Base-by-base conservation (phyloP, 2,797 vertebrate genomes). In the Sebastes diploproa region DNA sequence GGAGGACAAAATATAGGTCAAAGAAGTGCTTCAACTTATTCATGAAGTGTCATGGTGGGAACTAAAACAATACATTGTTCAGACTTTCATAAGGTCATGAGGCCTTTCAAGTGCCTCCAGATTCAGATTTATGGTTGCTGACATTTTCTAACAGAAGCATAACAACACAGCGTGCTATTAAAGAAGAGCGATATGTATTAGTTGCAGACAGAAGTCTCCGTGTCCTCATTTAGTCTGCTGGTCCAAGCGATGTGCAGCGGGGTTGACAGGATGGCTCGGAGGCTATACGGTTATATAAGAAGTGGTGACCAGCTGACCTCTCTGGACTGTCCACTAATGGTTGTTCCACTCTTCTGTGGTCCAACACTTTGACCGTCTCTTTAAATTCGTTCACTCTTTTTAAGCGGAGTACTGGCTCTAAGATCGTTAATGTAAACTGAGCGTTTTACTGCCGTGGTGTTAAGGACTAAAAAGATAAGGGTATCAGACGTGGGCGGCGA, bases 181-280 rank as follows among this genome's bases (percentile, higher is more conserved):
- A 69, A 65, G 34, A 58, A 52, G 30, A 42, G 29, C 16, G 27
- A 29, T 38, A 1, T 54, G 50, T 30, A 20, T 54, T 72, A 1
- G 38, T 34, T 25, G 18, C 23, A 30, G 59, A 36, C 75, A 7
- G 52, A 30, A 27, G 72, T 27, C 64, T 72, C 55, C 52, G 32
- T 59, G 67, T 46, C 42, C 69, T 72, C 67, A 60, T 70, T 70
- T 74, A 82, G 10, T 62, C 16, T 46, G n/a, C 4, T 58, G 63
- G 50, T 34, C 64, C 20, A 42, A 55, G 38, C 42, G 46, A 78
- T 25, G 63, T 61, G 58, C 67, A 79, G 42, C 12, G 58, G 58
- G 63, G 2, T 71, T 56, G 76, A 69, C 34, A 22, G 63, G 20
- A 67, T 22, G 52, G 72, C 63, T 23, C 11, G 65, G 13, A 68